phyloP scores from a whole-genome alignment of 2,113 vertebrate genomes.

The Carassius gibelio region DNA sequence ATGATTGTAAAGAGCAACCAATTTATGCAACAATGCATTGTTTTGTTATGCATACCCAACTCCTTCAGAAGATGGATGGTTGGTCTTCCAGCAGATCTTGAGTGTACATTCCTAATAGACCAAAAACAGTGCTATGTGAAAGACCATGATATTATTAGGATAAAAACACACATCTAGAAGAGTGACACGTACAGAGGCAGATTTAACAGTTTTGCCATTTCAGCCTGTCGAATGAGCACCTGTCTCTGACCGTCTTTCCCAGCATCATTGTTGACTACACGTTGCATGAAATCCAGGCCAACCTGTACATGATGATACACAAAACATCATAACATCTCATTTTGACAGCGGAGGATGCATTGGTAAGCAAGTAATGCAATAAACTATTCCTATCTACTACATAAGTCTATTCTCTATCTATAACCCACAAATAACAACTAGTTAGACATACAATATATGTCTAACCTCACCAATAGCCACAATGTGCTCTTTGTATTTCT shows the following conservation, averaged over 20 bases:
- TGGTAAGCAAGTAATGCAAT: not conserved
- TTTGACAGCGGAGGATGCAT: not conserved
- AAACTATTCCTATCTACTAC: not conserved
- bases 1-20: not conserved
- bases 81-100: slow-evolving; percentile 94
- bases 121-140: slow-evolving; percentile 25
- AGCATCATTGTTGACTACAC: slow-evolving; percentile 78
- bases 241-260: slow-evolving; percentile 89
- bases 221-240: slow-evolving; percentile 87
- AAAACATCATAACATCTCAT: not conserved
- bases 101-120: slow-evolving; percentile 92
- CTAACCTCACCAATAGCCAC: slow-evolving; percentile 92
- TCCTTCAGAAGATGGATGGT: slow-evolving; percentile 90
- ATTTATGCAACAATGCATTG: not conserved
- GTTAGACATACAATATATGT: not conserved
- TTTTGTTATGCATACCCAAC: slow-evolving; percentile 78
- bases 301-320: slow-evolving; percentile 74
- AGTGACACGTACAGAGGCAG: slow-evolving; percentile 87
- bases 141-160: not conserved
- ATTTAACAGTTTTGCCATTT: slow-evolving; percentile 86
- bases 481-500: slow-evolving; percentile 86
- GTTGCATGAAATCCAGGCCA: slow-evolving; percentile 94
- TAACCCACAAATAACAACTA: not conserved
- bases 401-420: not conserved
- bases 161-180: not conserved